These are phyloP conservation scores for Zeus faber DNA, from an alignment of 2,113 vertebrate species.

Conservation along the genomic window DNA sequence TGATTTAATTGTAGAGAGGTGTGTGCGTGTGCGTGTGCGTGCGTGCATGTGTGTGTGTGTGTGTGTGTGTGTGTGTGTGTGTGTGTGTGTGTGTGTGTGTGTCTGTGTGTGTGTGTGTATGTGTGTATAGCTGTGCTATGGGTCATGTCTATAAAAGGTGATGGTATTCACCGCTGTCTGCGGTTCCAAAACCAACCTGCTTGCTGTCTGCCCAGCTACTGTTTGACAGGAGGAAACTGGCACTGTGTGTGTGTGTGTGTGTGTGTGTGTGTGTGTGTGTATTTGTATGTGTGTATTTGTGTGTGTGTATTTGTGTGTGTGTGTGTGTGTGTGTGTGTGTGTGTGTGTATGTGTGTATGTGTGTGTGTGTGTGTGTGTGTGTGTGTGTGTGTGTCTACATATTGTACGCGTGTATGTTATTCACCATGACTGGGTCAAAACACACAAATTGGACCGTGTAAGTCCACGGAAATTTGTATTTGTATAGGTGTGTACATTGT, in stretches of 20 bases:
- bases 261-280: constrained; percentile 7
- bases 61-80: not conserved
- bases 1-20: constrained; percentile 14
- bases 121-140: constrained; percentile 35
- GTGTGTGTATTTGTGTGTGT: not conserved
- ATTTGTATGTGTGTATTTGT: not conserved
- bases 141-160: constrained; percentile 73
- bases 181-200: constrained; percentile 41
- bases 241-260: constrained; percentile 31
- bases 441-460: no score
- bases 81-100: not conserved
- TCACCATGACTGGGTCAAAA: no score
- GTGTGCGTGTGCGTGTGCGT: constrained; percentile 1
- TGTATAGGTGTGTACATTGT: no score
- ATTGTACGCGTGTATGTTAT: no score
- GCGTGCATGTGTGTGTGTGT: constrained; percentile 4
- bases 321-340: not conserved
- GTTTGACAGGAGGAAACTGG: constrained; percentile 49
- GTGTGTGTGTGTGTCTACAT: no score
- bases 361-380: no score
- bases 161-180: constrained; percentile 62
- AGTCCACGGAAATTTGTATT: no score
- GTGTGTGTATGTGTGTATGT: no score
- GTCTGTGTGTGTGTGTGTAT: constrained; percentile 3
- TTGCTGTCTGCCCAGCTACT: constrained; percentile 43